phyloP scores from a whole-genome alignment of 2,888 invertebrate species.

The Philereme transversata region DNA sequence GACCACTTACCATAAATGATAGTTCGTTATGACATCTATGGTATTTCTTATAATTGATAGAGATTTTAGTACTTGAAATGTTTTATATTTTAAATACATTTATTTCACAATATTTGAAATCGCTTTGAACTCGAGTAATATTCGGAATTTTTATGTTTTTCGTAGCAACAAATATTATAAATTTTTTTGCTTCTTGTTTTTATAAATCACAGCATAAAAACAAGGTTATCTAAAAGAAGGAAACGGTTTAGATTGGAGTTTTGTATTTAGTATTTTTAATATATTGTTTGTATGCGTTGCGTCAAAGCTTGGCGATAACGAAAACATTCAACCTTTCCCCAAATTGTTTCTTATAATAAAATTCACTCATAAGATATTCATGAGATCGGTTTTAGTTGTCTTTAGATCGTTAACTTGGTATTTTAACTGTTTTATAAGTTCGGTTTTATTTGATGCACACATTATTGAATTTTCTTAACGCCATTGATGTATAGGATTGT shows the following conservation, averaged over 20 bases:
- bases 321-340: slow-evolving; percentile 31
- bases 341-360: slow-evolving; percentile 64
- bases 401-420: slow-evolving; percentile 64
- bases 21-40: slow-evolving; percentile 37
- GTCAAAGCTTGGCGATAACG: slow-evolving; percentile 18
- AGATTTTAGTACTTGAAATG: slow-evolving; percentile 14
- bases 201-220: no score
- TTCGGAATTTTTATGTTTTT: no score
- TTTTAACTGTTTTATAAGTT: slow-evolving; percentile 69
- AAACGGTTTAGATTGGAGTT: neutral
- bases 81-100: neutral
- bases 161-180: no score
- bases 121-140: no score
- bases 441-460: slow-evolving; percentile 59
- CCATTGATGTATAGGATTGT: slow-evolving; percentile 67
- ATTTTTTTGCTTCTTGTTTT: no score
- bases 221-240: neutral
- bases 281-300: neutral
- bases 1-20: slow-evolving; percentile 42
- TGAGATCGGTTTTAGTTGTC: slow-evolving; percentile 66
- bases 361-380: slow-evolving; percentile 68
- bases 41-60: slow-evolving; percentile 22
- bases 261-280: neutral
- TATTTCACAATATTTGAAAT: neutral
- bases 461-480: slow-evolving; percentile 63